Evolutionary conservation across 2,888 invertebrate species (phyloP).

Genomic region (Epistrophella euchroma): DNA sequence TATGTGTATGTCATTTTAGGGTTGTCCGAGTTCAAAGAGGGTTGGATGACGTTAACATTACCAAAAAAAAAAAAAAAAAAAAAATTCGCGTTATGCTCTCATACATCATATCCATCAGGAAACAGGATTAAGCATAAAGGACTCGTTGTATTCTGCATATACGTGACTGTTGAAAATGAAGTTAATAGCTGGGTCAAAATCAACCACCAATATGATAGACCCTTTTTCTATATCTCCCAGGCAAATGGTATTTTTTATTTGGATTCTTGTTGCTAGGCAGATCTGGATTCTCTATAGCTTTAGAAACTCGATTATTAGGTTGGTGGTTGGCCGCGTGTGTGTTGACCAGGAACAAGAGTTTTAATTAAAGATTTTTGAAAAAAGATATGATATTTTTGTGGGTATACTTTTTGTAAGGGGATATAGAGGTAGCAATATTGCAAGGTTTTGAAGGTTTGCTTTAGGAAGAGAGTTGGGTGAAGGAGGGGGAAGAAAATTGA

Average conservation of each 20-base stretch:
- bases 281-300: slow-evolving; percentile 12
- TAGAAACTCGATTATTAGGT: slow-evolving; percentile 59
- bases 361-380: slow-evolving; percentile 47
- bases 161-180: slow-evolving; percentile 65
- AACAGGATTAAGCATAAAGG: slow-evolving; percentile 56
- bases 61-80: background rate
- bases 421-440: background rate
- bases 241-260: slow-evolving; percentile 14
- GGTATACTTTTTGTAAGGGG: background rate
- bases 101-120: slow-evolving; percentile 46
- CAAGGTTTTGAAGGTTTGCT: slow-evolving; percentile 10
- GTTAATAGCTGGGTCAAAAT: slow-evolving; percentile 67
- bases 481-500: background rate
- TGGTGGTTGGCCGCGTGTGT: slow-evolving; percentile 28
- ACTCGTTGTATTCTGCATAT: slow-evolving; percentile 27
- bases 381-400: background rate
- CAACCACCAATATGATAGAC: slow-evolving; percentile 52
- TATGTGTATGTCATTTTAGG: slow-evolving; percentile 38
- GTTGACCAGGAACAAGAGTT: slow-evolving; percentile 41
- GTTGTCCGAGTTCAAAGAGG: slow-evolving; percentile 41
- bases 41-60: slow-evolving; percentile 9
- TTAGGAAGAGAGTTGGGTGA: background rate
- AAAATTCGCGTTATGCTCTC: slow-evolving; percentile 50
- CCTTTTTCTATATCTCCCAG: slow-evolving; percentile 18
- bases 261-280: slow-evolving; percentile 25